Conservation (phyloP, 1,140 invertebrate genomes). For the Drosophila leontia region DNA sequence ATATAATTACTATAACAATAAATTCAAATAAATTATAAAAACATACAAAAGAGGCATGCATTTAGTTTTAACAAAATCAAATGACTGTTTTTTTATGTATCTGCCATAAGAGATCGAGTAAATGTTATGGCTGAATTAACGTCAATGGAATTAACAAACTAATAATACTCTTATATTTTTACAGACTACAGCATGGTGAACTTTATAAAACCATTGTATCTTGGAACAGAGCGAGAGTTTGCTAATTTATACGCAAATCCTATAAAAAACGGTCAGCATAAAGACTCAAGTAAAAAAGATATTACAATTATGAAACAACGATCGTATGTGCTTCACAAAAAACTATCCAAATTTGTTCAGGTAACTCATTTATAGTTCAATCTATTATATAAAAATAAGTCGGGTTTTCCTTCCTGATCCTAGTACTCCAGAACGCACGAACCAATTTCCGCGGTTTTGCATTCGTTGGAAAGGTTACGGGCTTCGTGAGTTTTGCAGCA, state of each 20-base stretch:
- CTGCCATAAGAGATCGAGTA: no score
- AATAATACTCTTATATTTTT: conserved; percentile 1
- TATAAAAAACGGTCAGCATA: conserved; percentile 94
- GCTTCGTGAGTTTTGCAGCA: no score
- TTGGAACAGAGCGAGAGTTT: conserved; percentile 91
- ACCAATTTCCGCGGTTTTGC: no score
- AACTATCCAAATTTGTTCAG: conserved; percentile 92
- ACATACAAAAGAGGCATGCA: no score
- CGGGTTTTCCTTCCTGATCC: no score
- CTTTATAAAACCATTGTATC: conserved; percentile 93
- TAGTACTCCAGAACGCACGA: no score
- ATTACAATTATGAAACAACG: conserved; percentile 91
- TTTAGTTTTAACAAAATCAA: no score
- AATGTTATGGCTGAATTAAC: background rate
- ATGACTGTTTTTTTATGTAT: no score
- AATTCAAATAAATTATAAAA: no score
- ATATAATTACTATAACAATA: no score
- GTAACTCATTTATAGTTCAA: conserved; percentile 39
- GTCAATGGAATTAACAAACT: background rate
- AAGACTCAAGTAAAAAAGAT: conserved; percentile 91
- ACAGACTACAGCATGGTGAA: conserved; percentile 94
- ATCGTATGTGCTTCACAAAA: conserved; percentile 92
- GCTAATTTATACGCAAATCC: conserved; percentile 89
- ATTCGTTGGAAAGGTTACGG: no score
- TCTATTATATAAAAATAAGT: no score